Conservation (phyloP, 1,140 invertebrate genomes). For the Stenopsyche tienmushanensis region DNA sequence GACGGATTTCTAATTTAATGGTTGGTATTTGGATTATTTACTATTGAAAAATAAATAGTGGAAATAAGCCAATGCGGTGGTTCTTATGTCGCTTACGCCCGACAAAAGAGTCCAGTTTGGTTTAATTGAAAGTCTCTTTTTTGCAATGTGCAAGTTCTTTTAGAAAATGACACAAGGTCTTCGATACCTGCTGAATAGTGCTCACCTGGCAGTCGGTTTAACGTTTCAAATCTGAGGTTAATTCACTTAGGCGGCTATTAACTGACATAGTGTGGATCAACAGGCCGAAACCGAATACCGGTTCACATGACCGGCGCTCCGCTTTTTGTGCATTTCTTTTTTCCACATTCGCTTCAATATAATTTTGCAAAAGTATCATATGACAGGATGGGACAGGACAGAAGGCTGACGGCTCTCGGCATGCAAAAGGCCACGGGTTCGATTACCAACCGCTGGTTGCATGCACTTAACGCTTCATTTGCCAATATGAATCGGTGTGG, state of each 20-base stretch:
- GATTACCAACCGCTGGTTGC: slow-evolving; percentile 8
- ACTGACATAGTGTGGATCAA: slow-evolving; percentile 11
- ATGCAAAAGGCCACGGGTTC: slow-evolving; percentile 7
- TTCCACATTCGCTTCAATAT: not conserved
- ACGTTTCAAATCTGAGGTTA: slow-evolving; percentile 29
- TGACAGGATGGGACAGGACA: slow-evolving; percentile 18
- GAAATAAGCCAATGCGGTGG: no score
- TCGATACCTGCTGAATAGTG: not conserved
- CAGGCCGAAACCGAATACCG: slow-evolving; percentile 19
- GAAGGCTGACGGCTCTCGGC: slow-evolving; percentile 19
- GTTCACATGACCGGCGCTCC: slow-evolving; percentile 1
- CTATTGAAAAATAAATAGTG: no score
- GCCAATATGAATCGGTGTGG: not conserved
- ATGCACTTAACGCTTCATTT: slow-evolving; percentile 15
- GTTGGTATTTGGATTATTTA: no score
- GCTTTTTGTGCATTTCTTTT: not conserved
- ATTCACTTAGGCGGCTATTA: slow-evolving; percentile 39
- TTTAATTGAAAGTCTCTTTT: no score
- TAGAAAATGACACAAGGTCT: no score
- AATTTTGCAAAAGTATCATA: slow-evolving; percentile 17
- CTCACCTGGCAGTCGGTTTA: slow-evolving; percentile 10
- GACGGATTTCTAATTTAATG: no score
- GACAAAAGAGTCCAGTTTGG: no score
- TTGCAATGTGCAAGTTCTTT: no score
- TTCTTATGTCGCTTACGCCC: no score